Percentiles rank a stretch among this genome's conserved stretches.
These are phyloP conservation scores for Tetragonula carbonaria DNA, from an alignment of 2,888 invertebrate genomes.

Conservation along the genomic window DNA sequence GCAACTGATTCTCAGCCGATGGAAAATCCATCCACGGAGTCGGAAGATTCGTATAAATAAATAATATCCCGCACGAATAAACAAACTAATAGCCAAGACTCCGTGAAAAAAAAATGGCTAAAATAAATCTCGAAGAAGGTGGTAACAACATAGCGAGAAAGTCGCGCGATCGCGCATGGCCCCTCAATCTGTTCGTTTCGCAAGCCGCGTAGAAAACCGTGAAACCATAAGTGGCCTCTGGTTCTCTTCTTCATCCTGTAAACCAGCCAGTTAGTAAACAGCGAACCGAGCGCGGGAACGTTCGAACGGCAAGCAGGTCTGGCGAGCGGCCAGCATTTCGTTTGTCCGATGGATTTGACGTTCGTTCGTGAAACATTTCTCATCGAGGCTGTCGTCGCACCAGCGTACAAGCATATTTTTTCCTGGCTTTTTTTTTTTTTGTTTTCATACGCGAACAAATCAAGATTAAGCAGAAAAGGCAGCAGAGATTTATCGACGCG, in stretches of 20 bases:
- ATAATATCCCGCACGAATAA: no score
- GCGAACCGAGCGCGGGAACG: conserved; percentile 22
- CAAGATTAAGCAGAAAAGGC: conserved; percentile 28
- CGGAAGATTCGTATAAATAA: no score
- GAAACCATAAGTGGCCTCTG: conserved; percentile 20
- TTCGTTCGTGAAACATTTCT: conserved; percentile 39
- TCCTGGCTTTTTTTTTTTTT: conserved; percentile 3
- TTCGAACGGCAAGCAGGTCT: conserved; percentile 30
- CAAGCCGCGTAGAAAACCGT: background rate
- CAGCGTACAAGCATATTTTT: background rate
- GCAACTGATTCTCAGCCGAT: no score
- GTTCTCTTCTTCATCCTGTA: conserved; percentile 35
- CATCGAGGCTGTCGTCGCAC: conserved; percentile 43
- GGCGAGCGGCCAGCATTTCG: conserved; percentile 55
- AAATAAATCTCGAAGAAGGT: background rate
- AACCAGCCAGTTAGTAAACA: conserved; percentile 54
- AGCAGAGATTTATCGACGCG: conserved; percentile 44
- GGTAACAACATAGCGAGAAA: background rate
- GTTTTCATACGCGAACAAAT: conserved; percentile 39
- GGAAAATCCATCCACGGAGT: no score
- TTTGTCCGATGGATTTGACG: conserved; percentile 48
- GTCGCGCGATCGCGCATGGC: background rate
- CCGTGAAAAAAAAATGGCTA: background rate
- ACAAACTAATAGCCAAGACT: background rate
- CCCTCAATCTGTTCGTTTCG: background rate